phyloP scores from a whole-genome alignment of 2,888 invertebrate species.

The Fragum fragum region DNA sequence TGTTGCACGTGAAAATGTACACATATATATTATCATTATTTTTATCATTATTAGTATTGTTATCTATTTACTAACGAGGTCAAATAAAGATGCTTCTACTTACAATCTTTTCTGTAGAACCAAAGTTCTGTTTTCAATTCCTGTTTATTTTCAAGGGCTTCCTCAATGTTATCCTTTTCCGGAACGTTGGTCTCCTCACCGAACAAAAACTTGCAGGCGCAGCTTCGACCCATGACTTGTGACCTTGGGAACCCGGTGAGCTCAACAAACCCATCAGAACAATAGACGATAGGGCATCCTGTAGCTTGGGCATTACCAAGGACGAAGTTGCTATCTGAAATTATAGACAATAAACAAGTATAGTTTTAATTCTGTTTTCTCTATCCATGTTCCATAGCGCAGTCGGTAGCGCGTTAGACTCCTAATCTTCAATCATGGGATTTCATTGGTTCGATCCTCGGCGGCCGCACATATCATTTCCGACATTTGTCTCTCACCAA shows the following conservation, averaged over 20 bases:
- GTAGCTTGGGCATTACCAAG: constrained; percentile 99
- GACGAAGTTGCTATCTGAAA: constrained; percentile 96
- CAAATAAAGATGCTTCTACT: constrained; percentile 86
- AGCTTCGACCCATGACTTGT: constrained; percentile 93
- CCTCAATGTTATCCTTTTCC: constrained; percentile 95
- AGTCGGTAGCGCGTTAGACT: too few relatives aligned
- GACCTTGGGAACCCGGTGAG: constrained; percentile 99
- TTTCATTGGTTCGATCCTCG: too few relatives aligned
- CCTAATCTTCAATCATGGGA: too few relatives aligned
- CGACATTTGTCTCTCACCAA: too few relatives aligned
- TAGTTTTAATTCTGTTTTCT: too few relatives aligned
- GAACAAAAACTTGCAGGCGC: constrained; percentile 96
- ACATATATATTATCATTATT: too few relatives aligned
- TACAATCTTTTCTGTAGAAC: constrained; percentile 98
- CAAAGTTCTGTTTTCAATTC: constrained; percentile 97
- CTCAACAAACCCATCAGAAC: constrained; percentile 99
- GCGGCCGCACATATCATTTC: too few relatives aligned
- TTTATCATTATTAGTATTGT: too few relatives aligned
- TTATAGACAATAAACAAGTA: neutral
- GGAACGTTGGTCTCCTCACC: constrained; percentile 96
- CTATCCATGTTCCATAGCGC: too few relatives aligned
- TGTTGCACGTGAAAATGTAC: too few relatives aligned
- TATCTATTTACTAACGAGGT: too few relatives aligned
- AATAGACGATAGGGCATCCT: constrained; percentile 99
- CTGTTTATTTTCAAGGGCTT: constrained; percentile 95